Conservation (phyloP, 1,140 invertebrate species). For the Coenobita brevimanus region DNA sequence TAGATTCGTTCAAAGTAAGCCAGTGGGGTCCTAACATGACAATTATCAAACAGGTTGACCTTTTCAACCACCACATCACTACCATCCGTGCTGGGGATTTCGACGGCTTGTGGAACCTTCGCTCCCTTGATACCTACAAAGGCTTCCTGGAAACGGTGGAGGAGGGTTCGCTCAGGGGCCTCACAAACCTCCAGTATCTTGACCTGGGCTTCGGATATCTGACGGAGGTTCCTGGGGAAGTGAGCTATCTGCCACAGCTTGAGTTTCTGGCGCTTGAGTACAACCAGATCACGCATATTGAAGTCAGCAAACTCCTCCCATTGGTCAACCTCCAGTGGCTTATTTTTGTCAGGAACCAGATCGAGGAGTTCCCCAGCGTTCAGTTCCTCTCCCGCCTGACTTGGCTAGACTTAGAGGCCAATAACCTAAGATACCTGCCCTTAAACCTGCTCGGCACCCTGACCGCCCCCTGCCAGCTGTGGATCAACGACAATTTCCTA, state of each 20-base stretch:
- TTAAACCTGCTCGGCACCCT: not conserved
- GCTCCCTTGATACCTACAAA: constrained; percentile 23
- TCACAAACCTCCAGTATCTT: not conserved
- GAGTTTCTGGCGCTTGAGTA: constrained; percentile 18
- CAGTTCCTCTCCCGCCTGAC: constrained; percentile 33
- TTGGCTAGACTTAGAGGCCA: constrained; percentile 26
- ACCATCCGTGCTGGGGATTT: constrained; percentile 23
- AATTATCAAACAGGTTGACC: constrained; percentile 44
- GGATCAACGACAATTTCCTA: constrained; percentile 37
- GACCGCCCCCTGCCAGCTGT: not conserved
- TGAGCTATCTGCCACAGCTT: constrained; percentile 25
- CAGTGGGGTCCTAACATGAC: no score
- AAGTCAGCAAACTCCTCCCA: not conserved
- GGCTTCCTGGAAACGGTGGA: constrained; percentile 7
- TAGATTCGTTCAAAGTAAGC: no score
- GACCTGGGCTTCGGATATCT: constrained; percentile 36
- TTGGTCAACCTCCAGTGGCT: constrained; percentile 21
- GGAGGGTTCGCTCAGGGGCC: constrained; percentile 28
- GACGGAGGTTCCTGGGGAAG: constrained; percentile 30
- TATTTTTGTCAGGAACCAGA: constrained; percentile 27
- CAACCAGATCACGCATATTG: constrained; percentile 26
- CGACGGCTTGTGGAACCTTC: constrained; percentile 25
- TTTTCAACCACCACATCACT: constrained; percentile 46
- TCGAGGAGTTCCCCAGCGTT: constrained; percentile 5
- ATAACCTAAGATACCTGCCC: constrained; percentile 13